Percentiles rank a stretch among this genome's conserved stretches.
Evolutionary conservation across 2,797 vertebrate species (phyloP).

Genomic region (Aselliscus stoliczkanus): DNA sequence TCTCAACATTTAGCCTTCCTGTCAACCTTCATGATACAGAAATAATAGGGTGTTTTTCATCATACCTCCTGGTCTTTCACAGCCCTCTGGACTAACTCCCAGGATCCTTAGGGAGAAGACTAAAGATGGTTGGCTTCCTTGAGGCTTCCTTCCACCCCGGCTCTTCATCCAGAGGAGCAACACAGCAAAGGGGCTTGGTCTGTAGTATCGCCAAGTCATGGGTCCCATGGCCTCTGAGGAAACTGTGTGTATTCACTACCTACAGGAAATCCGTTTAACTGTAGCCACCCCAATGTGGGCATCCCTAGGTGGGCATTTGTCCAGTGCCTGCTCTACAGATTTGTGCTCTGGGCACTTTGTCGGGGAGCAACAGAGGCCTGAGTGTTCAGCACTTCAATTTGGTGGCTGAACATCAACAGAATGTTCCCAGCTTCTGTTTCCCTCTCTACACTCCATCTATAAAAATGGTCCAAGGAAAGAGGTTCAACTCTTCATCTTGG

Average conservation of each 20-base stretch:
- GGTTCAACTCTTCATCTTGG: not conserved
- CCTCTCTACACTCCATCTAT: not conserved
- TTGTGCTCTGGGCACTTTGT: not conserved
- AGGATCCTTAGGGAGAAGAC: not conserved
- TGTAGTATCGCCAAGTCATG: not conserved
- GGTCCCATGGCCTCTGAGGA: not conserved
- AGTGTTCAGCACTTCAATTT: not conserved
- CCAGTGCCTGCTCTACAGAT: not conserved
- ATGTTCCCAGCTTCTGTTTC: not conserved
- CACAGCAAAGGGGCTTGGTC: not conserved
- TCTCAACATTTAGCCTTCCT: not conserved
- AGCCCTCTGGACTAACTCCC: not conserved
- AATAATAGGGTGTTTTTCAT: not conserved
- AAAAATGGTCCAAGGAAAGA: not conserved
- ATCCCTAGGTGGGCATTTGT: not conserved
- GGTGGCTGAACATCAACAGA: not conserved
- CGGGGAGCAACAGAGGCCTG: not conserved
- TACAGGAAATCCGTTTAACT: not conserved
- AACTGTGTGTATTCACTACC: too few relatives aligned
- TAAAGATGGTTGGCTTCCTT: not conserved
- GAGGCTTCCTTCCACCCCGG: not conserved
- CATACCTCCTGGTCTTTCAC: not conserved
- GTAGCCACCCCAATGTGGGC: not conserved
- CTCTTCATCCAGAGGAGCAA: not conserved
- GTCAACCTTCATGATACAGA: not conserved